A percentile compares a stretch with the other conserved stretches of the same genome.
phyloP scores from a whole-genome alignment of 2,797 vertebrate species.

The Sandelia bainsii region DNA sequence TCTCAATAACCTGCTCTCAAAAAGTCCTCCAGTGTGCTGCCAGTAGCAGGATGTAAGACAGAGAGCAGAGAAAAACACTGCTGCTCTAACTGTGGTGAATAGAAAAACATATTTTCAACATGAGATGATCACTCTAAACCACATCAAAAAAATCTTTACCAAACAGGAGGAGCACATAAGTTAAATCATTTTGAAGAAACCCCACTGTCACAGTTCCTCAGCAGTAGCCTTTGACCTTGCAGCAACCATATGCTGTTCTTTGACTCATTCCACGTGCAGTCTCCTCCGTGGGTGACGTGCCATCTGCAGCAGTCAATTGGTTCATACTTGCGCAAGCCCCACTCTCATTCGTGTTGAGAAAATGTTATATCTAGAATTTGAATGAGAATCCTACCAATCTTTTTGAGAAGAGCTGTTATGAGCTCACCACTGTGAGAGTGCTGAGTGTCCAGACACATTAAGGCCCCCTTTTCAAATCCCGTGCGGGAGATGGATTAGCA shows the following conservation, averaged over 20 bases:
- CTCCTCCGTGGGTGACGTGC: too few relatives aligned
- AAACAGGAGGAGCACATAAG: not conserved
- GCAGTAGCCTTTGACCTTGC: not conserved
- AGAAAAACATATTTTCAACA: not conserved
- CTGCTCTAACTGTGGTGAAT: too few relatives aligned
- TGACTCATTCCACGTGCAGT: not conserved
- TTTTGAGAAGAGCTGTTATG: not conserved
- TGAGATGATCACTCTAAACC: not conserved
- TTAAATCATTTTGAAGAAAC: not conserved
- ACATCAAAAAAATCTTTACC: too few relatives aligned
- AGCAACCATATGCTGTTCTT: not conserved
- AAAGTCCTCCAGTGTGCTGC: too few relatives aligned
- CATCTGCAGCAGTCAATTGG: too few relatives aligned
- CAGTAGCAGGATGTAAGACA: too few relatives aligned
- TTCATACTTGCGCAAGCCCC: too few relatives aligned
- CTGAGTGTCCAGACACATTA: constrained; percentile 4
- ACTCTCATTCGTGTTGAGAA: too few relatives aligned
- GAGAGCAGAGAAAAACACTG: too few relatives aligned
- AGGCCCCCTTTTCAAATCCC: constrained; percentile 4
- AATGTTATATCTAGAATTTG: too few relatives aligned
- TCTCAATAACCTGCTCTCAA: too few relatives aligned
- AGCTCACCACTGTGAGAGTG: not conserved
- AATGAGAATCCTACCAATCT: not conserved
- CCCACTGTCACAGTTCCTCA: not conserved
- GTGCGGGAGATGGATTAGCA: not conserved